phyloP scores from a whole-genome alignment of 2,888 invertebrate species.

The Stenoptilia bipunctidactyla region DNA sequence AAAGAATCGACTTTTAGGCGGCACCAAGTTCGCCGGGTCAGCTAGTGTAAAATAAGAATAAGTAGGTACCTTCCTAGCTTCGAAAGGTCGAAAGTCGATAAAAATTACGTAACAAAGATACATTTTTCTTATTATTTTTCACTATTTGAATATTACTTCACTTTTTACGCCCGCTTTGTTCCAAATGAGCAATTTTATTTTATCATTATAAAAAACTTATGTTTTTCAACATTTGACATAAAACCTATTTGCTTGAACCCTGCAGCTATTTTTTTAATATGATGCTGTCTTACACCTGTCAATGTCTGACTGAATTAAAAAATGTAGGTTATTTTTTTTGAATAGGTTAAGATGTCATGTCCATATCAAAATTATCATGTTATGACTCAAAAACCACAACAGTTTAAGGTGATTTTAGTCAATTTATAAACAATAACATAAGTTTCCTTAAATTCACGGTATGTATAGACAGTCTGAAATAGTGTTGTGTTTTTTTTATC shows the following conservation, averaged over 20 bases:
- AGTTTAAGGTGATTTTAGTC: slow-evolving; percentile 23
- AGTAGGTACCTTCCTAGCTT: too few species aligned
- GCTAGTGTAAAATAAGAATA: too few species aligned
- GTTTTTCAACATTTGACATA: too few species aligned
- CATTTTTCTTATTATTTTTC: too few species aligned
- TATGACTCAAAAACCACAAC: slow-evolving; percentile 27
- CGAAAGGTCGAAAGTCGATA: background rate
- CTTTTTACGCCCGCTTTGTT: too few species aligned
- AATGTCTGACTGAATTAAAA: background rate
- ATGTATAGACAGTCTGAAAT: slow-evolving; percentile 24
- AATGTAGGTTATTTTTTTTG: slow-evolving; percentile 1
- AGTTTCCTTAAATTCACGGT: slow-evolving; percentile 15
- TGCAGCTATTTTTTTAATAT: too few species aligned
- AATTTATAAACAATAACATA: slow-evolving; percentile 1
- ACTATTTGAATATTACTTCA: too few species aligned
- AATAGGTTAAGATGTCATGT: slow-evolving; percentile 60
- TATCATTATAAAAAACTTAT: too few species aligned
- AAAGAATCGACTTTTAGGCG: too few species aligned
- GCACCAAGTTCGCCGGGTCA: too few species aligned
- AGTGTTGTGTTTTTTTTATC: slow-evolving; percentile 4
- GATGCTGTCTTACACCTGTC: too few species aligned
- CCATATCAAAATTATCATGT: slow-evolving; percentile 61
- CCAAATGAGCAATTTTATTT: too few species aligned
- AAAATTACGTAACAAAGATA: background rate
- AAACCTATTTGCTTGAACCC: background rate